Base-by-base conservation (phyloP, 1,140 invertebrate genomes). In the Plodia interpunctella region DNA sequence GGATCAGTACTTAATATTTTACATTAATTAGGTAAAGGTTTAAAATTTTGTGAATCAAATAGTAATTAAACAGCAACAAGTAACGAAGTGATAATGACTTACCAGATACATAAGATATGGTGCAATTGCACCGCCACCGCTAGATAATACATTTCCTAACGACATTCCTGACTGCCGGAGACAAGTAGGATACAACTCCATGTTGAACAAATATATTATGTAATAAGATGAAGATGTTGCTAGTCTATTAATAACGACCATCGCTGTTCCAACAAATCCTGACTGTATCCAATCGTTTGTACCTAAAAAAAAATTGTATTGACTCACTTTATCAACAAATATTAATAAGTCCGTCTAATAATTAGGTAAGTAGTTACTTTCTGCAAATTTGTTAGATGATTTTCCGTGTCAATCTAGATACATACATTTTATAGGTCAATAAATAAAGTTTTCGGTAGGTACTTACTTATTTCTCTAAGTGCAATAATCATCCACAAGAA, bases 101-200 rank as follows among this genome's bases (percentile, higher is more conserved):
- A 95, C 95, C 80, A 94, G 82, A 73, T 94, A 93, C 4, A 95
- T 91, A 38, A 96, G 90, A 72, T 95, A 95, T 0, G 95, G 95
- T 0, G 93, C 92, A 9, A 95, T 57, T 11, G 94, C 92, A 53
- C 91, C 90, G 30, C 92, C 85, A 18, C 84, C 74, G 71, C 92
- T 92, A 10, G 91, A 91, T 44, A 92, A 76, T 54, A 94, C 90
- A 64, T 91, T 91, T 49, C 92, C 92, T 63, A 94, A 74, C 1
- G 92, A 91, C 72, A 92, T 91, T 54, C 93, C 94, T 17, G 92
- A 92, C 66, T 94, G 93, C 5, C 94, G 82, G 19, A 94, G 80
- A 59, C 91, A 91, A 0, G 94, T 95, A 13, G 94, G 94, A 74
- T 94, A 94, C 5, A 94, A 88, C 83, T 95, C 94, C 65, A 94